Conservation (phyloP, 1,140 invertebrate genomes). For the Drosophila erecta region DNA sequence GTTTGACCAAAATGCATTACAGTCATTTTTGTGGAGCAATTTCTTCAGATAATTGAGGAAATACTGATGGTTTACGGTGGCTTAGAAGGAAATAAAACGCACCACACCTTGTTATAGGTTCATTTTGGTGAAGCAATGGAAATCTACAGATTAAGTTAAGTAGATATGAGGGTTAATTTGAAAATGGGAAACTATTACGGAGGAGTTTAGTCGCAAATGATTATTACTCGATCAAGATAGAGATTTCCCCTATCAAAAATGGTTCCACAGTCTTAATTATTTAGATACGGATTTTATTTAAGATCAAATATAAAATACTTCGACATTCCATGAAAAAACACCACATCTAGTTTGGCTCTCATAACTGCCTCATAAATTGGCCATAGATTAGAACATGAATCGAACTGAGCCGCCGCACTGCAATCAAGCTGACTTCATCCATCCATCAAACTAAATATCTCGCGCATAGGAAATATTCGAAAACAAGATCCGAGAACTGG, state of each 20-base stretch:
- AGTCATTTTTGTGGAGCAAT: conserved; percentile 42
- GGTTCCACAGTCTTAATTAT: too few species aligned
- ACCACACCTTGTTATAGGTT: conserved; percentile 33
- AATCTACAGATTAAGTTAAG: conserved; percentile 18
- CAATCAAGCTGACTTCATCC: neutral
- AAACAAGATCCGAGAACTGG: conserved; percentile 33
- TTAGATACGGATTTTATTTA: too few species aligned
- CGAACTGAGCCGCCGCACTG: neutral
- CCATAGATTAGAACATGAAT: conserved; percentile 10
- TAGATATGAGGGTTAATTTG: conserved; percentile 7
- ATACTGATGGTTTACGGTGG: conserved; percentile 28
- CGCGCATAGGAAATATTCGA: conserved; percentile 12
- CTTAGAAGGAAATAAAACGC: conserved; percentile 32
- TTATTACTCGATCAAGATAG: conserved; percentile 2
- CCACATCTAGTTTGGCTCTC: neutral
- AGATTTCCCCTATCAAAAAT: neutral
- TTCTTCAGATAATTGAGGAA: conserved; percentile 40
- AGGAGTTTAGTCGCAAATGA: conserved; percentile 17
- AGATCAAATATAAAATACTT: too few species aligned
- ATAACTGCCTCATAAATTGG: neutral
- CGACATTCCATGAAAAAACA: neutral
- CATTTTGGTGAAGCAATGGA: conserved; percentile 16
- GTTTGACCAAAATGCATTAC: conserved; percentile 26
- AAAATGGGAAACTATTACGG: conserved; percentile 10
- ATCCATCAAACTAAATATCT: conserved; percentile 2